Evolutionary conservation across 2,113 vertebrate species (phyloP), one percentile per base, ranked within the genome.

Genomic region (Pygoscelis antarcticus): DNA sequence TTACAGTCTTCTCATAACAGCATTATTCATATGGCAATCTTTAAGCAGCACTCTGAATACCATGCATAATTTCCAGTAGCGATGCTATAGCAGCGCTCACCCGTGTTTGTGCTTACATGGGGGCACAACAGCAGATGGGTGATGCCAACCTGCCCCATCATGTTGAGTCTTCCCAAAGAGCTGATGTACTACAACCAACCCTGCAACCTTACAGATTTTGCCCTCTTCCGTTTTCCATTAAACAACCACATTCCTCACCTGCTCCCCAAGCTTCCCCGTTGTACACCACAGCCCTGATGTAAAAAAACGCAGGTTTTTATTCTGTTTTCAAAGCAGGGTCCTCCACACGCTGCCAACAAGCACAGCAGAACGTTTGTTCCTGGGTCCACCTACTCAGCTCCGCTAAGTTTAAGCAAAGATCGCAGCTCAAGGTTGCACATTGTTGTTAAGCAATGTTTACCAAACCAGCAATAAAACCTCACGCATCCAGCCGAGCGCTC

Each of bases 1-100:
- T 98, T 96, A 98, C 94, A 95, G 91, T 97, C 93, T 94, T 92
- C 93, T 96, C 94, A 57, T 95, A 96, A 96, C 95, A 83, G 87
- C 96, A 80, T 96, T 96, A 97, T 87, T 98, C 96, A 96, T 93
- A 90, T 27, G 64, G 96, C 95, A 95, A 93, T 88, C 96, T 94
- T 94, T 65, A 94, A 69, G 91, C 94, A 88, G 96, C 69, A 52
- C 77, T 66, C 66, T 49, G 89, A 88, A 94, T 83, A 88, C 47
- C 79, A 49, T 83, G 96, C 85, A 85, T 96, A 84, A 95, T 95
- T 95, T 95, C 89, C 87, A 91, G 62, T 58, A 90, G 76, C 3
- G 2, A 89, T 22, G 49, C 29, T 44, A 46, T 11, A 36, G 72
- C 78, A 64, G 94, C 1, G 0, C 36, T 92, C n/a, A 16, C 0